Conservation (phyloP, 2,113 vertebrate genomes). For the Bungarus multicinctus region DNA sequence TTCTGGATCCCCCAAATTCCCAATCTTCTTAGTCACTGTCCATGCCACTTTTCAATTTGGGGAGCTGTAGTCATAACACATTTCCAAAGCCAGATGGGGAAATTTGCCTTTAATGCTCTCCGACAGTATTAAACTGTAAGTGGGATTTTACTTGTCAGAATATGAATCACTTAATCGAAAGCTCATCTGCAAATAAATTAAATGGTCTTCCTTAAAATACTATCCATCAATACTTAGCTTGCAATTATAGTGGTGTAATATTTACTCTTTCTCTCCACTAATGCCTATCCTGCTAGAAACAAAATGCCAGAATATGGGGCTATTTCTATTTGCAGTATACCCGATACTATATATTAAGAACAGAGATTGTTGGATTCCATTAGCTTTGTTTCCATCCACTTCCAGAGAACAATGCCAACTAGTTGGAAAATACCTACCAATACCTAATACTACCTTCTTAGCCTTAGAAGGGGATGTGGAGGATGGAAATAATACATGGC, state of each 20-base stretch:
- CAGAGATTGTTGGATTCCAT: not conserved
- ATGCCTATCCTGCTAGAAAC: not conserved
- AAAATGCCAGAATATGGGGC: not conserved
- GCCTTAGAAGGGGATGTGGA: not conserved
- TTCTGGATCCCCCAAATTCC: not conserved
- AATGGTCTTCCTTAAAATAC: not conserved
- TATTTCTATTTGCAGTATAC: not conserved
- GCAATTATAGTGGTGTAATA: not conserved
- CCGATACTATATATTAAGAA: not conserved
- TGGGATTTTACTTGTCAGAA: not conserved
- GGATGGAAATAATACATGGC: not conserved
- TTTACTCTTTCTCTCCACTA: not conserved
- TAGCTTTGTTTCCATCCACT: not conserved
- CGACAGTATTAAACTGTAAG: not conserved
- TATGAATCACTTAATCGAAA: not conserved
- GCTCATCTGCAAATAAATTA: not conserved
- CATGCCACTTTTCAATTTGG: not conserved
- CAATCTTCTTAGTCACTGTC: not conserved
- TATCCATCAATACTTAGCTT: not conserved
- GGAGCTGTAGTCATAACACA: not conserved
- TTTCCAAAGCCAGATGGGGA: not conserved
- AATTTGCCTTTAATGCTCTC: not conserved
- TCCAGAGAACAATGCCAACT: not conserved
- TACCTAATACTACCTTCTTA: not conserved
- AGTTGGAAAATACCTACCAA: not conserved